phyloP scores from a whole-genome alignment of 1,140 invertebrate species.

The Tribolium castaneum region DNA sequence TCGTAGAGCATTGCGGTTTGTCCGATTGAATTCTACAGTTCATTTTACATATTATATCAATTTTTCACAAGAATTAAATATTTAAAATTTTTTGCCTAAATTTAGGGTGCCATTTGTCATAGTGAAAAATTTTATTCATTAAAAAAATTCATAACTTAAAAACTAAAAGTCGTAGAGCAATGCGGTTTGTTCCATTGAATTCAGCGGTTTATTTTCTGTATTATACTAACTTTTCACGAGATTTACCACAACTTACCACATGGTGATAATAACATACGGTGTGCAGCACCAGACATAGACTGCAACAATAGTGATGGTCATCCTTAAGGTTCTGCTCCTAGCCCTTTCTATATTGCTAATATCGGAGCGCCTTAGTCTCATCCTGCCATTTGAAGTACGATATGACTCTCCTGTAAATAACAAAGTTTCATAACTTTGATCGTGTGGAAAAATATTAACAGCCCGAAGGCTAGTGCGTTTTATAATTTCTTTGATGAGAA shows the following conservation, averaged over 20 bases:
- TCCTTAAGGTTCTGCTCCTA: conserved; percentile 77
- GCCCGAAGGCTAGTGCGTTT: not conserved
- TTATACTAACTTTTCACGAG: no score
- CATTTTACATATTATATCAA: no score
- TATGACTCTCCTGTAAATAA: conserved; percentile 46
- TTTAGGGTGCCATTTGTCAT: no score
- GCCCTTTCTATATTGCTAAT: conserved; percentile 78
- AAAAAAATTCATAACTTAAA: no score
- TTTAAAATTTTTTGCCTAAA: no score
- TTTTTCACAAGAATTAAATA: no score
- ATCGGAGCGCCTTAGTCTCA: conserved; percentile 72
- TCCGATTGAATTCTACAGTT: no score
- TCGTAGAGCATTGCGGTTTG: no score
- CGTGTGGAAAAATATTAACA: conserved; percentile 6
- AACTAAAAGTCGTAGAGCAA: no score
- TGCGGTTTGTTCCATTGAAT: no score
- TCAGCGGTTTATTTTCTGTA: no score
- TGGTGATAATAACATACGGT: conserved; percentile 79
- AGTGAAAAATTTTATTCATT: no score
- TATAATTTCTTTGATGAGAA: not conserved
- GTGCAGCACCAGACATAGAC: conserved; percentile 86
- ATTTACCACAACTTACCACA: conserved; percentile 80
- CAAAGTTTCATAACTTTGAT: not conserved
- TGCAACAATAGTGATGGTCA: conserved; percentile 85
- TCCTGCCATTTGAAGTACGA: conserved; percentile 46